A percentile compares a stretch with the other conserved stretches of the same genome.
These are phyloP conservation scores for Tenrec ecaudatus DNA, from an alignment of 2,113 vertebrate species.

Conservation along the genomic window DNA sequence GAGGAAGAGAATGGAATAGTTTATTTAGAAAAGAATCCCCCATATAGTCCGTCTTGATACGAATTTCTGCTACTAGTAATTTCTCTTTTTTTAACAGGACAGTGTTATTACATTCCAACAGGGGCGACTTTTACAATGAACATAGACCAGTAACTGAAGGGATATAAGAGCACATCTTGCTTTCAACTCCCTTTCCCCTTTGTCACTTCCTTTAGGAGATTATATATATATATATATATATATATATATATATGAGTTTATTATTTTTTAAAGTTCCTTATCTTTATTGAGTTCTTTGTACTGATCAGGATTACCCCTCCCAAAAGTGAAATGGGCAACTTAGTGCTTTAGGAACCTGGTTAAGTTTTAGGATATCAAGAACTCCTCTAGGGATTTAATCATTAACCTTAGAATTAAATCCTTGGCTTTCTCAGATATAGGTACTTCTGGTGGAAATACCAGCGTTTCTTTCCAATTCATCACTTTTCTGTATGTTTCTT, in stretches of 20 bases:
- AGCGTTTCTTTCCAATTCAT: conserved; percentile 99
- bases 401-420: conserved; percentile 95
- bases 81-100: conserved; percentile 2
- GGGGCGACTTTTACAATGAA: neutral
- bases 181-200: neutral
- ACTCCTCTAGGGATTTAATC: conserved; percentile 8
- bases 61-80: neutral
- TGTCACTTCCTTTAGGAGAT: conserved; percentile 20
- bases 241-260: neutral
- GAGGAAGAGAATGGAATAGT: neutral
- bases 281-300: neutral
- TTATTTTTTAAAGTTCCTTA: neutral
- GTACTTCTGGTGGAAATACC: conserved; percentile 97
- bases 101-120: neutral
- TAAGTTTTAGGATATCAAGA: neutral
- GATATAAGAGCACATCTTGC: neutral
- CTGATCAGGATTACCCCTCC: neutral
- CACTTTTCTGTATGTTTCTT: conserved; percentile 99
- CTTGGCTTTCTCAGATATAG: conserved; percentile 98
- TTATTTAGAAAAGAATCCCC: conserved; percentile 2
- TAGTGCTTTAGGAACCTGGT: neutral
- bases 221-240: too few species aligned
- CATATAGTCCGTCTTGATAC: neutral
- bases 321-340: conserved; percentile 11
- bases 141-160: neutral